Percentiles rank a stretch among this genome's conserved stretches.
phyloP scores from a whole-genome alignment of 2,888 invertebrate genomes.

The Drosophila neoperkinsi region DNA sequence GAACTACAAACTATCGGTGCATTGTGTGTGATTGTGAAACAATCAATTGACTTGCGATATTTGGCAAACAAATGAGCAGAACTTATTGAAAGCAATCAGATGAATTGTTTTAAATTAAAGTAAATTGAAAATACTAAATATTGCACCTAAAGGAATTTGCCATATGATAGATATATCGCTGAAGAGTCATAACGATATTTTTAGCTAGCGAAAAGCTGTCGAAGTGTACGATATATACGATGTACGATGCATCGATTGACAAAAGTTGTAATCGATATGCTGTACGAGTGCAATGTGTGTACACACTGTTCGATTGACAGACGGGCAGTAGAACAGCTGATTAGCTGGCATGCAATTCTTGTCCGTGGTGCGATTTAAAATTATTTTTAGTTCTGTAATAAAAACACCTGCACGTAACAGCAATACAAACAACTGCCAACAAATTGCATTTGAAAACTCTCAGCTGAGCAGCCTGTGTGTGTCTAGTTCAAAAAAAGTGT shows the following conservation, averaged over 20 bases:
- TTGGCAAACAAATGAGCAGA: background rate
- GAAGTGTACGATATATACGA: no score
- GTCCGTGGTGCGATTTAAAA: slow-evolving; percentile 36
- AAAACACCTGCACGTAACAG: slow-evolving; percentile 53
- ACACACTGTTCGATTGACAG: slow-evolving; percentile 40
- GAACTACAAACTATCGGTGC: slow-evolving; percentile 10
- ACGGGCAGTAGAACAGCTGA: slow-evolving; percentile 44
- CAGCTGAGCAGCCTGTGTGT: slow-evolving; percentile 38
- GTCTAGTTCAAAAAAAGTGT: background rate
- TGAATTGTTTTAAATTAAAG: background rate
- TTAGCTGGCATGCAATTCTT: slow-evolving; percentile 41
- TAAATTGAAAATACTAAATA: background rate
- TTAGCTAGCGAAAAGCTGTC: background rate
- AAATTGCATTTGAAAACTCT: slow-evolving; percentile 6
- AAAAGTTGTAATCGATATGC: slow-evolving; percentile 12
- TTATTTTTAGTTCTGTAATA: slow-evolving; percentile 52
- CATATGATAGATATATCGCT: slow-evolving; percentile 15
- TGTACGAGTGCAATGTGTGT: slow-evolving; percentile 5
- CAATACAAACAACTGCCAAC: slow-evolving; percentile 26
- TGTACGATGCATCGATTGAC: background rate
- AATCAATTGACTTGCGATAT: slow-evolving; percentile 12
- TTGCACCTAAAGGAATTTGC: background rate
- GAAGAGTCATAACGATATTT: background rate
- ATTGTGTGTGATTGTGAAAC: background rate
- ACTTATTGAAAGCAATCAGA: background rate